Base-by-base conservation (phyloP, 1,140 invertebrate species). In the Anastrepha obliqua region DNA sequence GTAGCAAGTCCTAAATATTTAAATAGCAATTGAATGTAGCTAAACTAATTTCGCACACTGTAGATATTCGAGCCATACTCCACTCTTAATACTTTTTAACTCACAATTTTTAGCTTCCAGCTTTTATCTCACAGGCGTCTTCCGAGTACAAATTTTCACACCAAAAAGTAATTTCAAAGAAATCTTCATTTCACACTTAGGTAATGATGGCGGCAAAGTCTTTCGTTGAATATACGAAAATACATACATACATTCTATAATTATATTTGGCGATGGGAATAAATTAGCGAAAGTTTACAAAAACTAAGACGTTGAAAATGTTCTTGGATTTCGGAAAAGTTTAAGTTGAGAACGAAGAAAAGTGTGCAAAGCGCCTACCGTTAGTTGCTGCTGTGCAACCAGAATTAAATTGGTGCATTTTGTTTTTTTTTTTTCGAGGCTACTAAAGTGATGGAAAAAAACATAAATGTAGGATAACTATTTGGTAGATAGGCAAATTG, bases 161-260 rank as follows among this genome's bases (percentile, higher is more conserved):
- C 67, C 67, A 47, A 74, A 67, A 74, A 74, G 67, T 74, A 74
- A 74, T 74, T 74, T 47, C 44, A 47, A 74, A 74, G 67, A 74
- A 74, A 74, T 74, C 67, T 74, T 74, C 39, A 74, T 47, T 74
- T 74, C 67, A 74, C 67, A 74, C 67, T 74, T 74, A 42, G 39
- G 67, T 6, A 47, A 74, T 44, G 39, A 42, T 74, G 67, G 67
- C 67, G 67, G 3, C 13, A 5, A 42, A 44, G 39, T 29, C 44
- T 44, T n/a, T 4, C 13, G 42, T 3, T n/a, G 42, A 6, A 44
- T 17, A 47, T 13, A 39, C 15, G 17, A 74, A 74, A n/a, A 74
- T 6, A 74, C 44, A n/a, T 8, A 55, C 6, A 55, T 2, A 55
- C 51, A 55, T 55, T 8, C 11, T 55, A n/a, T 1, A 44, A 7